A percentile compares a stretch with the other conserved stretches of the same genome.
phyloP scores from a whole-genome alignment of 1,140 invertebrate genomes.

The Macrosteles quadrilineatus region DNA sequence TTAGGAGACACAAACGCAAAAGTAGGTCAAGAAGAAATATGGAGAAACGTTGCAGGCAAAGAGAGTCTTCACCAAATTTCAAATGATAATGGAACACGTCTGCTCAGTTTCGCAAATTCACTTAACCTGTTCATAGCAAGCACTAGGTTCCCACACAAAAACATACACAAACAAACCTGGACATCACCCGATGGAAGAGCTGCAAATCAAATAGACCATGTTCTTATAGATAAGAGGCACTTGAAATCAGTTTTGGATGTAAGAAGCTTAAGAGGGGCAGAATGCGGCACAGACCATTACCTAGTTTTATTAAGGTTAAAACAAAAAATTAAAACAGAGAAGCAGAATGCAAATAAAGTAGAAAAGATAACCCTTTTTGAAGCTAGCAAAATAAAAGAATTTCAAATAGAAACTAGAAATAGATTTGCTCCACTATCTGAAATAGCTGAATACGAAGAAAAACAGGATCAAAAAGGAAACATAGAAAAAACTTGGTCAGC shows the following conservation, averaged over 20 bases:
- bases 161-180: constrained; percentile 39
- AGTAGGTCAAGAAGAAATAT: constrained; percentile 29
- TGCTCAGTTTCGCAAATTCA: constrained; percentile 36
- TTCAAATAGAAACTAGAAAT: neutral
- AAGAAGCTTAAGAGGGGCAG: constrained; percentile 32
- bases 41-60: constrained; percentile 43
- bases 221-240: constrained; percentile 32
- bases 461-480: neutral
- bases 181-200: constrained; percentile 33
- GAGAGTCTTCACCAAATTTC: too few species aligned
- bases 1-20: constrained; percentile 36
- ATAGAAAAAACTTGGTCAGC: constrained; percentile 18
- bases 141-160: constrained; percentile 35
- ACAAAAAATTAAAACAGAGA: constrained; percentile 12
- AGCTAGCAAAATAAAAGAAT: neutral
- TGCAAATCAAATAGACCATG: constrained; percentile 38
- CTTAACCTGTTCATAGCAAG: constrained; percentile 37
- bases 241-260: constrained; percentile 28
- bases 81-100: constrained; percentile 37
- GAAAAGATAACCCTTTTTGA: neutral
- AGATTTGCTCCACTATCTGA: neutral
- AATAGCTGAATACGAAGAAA: neutral
- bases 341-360: neutral
- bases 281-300: constrained; percentile 34
- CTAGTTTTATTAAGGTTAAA: constrained; percentile 32